Evolutionary conservation across 2,888 invertebrate genomes (phyloP).

Genomic region (Venusia cambrica): DNA sequence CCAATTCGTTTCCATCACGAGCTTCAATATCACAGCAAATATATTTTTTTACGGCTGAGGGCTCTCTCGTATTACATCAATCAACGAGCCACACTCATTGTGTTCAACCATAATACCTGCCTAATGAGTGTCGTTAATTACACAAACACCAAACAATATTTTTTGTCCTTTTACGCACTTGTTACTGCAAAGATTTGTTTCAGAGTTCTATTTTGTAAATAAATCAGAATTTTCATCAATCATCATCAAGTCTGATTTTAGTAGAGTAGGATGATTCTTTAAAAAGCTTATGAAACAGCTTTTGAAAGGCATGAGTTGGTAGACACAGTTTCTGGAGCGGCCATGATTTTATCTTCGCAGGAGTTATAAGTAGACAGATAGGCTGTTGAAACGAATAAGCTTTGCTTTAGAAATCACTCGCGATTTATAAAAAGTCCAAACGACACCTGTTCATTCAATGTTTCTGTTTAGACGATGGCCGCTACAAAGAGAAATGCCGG

Average conservation of each 20-base stretch:
- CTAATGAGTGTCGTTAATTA: constrained; percentile 34
- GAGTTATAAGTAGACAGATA: constrained; percentile 24
- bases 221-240: constrained; percentile 20
- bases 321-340: constrained; percentile 18
- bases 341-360: constrained; percentile 14
- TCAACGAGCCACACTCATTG: constrained; percentile 31
- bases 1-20: constrained; percentile 43
- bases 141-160: constrained; percentile 36
- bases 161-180: constrained; percentile 43
- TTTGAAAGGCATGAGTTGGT: constrained; percentile 54
- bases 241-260: constrained; percentile 16
- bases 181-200: constrained; percentile 24
- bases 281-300: constrained; percentile 55
- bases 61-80: constrained; percentile 35
- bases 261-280: constrained; percentile 17
- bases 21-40: constrained; percentile 48
- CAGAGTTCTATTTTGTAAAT: constrained; percentile 22
- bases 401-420: constrained; percentile 29
- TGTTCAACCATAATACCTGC: constrained; percentile 28
- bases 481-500: constrained; percentile 98
- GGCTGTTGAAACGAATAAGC: constrained; percentile 26
- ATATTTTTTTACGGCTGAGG: constrained; percentile 38
- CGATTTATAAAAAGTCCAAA: background rate
- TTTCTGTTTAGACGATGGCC: constrained; percentile 94
- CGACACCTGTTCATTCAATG: constrained; percentile 26